phyloP scores from a whole-genome alignment of 2,113 vertebrate genomes.

The Martes martes region DNA sequence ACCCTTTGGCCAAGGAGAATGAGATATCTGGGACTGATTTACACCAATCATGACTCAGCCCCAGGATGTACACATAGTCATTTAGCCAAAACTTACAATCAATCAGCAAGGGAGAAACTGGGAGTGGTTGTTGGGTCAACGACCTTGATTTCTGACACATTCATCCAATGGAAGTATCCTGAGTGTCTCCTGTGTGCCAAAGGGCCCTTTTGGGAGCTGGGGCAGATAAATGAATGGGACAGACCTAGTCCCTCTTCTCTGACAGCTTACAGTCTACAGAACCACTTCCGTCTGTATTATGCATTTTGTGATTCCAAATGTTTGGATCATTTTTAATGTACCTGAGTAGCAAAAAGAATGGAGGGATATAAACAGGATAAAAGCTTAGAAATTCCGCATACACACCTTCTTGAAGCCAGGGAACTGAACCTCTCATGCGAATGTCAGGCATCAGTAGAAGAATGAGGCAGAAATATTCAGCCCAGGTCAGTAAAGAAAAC shows the following conservation, averaged over 20 bases:
- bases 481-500: neutral
- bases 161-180: neutral
- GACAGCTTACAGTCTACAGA: neutral
- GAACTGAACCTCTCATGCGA: neutral
- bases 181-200: neutral
- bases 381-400: neutral
- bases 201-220: neutral
- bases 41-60: neutral
- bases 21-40: neutral
- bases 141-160: neutral
- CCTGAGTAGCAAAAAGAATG: slow-evolving; percentile 58
- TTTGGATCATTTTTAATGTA: slow-evolving; percentile 63
- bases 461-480: neutral
- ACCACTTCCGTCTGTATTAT: slow-evolving; percentile 55
- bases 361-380: neutral
- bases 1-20: neutral
- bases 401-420: neutral
- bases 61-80: neutral
- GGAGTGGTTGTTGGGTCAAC: neutral
- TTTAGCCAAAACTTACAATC: neutral
- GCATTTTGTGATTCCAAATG: slow-evolving; percentile 45
- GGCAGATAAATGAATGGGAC: neutral
- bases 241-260: neutral
- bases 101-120: neutral
- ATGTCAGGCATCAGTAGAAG: neutral